phyloP scores from a whole-genome alignment of 2,113 vertebrate species.

The Eulemur macaco region DNA sequence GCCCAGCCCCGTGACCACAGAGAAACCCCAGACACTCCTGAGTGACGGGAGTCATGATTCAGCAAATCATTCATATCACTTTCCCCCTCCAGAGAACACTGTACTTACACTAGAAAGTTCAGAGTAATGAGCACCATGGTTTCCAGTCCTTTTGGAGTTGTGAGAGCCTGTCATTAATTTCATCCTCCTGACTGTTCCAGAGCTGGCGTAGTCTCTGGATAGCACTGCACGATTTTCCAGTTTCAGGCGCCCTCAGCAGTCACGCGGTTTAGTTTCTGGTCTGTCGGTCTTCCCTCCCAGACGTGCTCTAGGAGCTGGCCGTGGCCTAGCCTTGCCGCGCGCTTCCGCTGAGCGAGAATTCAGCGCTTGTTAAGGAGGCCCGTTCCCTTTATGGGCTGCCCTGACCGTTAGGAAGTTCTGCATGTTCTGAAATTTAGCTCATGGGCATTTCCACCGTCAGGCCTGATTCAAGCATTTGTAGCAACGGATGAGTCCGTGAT shows the following conservation, averaged over 20 bases:
- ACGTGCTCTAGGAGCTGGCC: neutral
- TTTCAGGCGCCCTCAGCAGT: neutral
- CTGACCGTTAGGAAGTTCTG: conserved; percentile 21
- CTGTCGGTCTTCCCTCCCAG: neutral
- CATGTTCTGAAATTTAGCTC: conserved; percentile 7
- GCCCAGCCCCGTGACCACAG: no score
- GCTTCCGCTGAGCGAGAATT: neutral
- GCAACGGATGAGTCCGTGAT: neutral
- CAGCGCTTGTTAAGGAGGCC: neutral
- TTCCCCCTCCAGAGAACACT: neutral
- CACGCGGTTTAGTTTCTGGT: neutral
- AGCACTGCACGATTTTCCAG: neutral
- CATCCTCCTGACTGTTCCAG: neutral
- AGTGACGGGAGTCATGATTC: neutral
- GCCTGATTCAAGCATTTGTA: neutral
- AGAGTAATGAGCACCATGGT: neutral
- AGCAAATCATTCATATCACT: neutral
- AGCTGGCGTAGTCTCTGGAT: neutral
- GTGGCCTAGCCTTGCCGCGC: neutral
- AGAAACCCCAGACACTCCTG: neutral
- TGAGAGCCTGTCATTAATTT: neutral
- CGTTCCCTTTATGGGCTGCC: neutral
- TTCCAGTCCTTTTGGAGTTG: neutral
- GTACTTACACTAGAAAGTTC: neutral
- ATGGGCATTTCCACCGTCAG: neutral